Conservation (phyloP, 1,140 invertebrate genomes). For the Caenorhabditis briggsae region DNA sequence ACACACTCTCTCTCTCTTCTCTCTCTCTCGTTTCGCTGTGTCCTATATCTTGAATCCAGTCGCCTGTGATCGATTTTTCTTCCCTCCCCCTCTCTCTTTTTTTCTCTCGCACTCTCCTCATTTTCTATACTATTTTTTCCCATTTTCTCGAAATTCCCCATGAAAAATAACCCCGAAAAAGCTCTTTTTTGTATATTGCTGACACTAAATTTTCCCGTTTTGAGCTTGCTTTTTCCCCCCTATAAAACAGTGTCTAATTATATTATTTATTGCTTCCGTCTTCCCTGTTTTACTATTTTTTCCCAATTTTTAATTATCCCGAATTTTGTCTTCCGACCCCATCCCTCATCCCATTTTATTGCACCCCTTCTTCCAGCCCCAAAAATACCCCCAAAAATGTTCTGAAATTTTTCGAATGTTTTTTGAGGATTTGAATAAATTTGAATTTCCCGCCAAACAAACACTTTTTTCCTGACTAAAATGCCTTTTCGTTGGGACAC, state of each 20-base stretch:
- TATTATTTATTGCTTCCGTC: not conserved
- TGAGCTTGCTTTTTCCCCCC: slow-evolving; percentile 11
- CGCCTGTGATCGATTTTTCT: slow-evolving; percentile 41
- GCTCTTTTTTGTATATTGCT: slow-evolving; percentile 36
- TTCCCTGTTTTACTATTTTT: not conserved
- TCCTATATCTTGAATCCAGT: slow-evolving; percentile 42
- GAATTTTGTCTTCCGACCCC: not conserved
- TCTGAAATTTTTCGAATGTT: not conserved
- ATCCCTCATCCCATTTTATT: not conserved
- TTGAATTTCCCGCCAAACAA: not conserved
- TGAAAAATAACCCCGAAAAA: not conserved
- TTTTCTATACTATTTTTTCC: not conserved
- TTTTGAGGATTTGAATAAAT: not conserved
- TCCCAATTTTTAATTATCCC: not conserved
- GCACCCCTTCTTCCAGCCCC: not conserved
- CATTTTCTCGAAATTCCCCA: not conserved
- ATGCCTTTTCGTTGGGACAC: not conserved
- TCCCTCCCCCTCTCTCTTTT: not conserved
- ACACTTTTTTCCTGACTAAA: too few species aligned
- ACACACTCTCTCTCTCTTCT: not conserved
- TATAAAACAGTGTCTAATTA: not conserved
- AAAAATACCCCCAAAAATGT: not conserved
- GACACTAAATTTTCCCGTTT: slow-evolving; percentile 1
- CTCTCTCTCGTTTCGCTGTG: not conserved
- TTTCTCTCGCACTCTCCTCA: not conserved